A percentile compares a stretch with the other conserved stretches of the same genome.
Conservation (phyloP, 2,113 vertebrate species). For the Cygnus buccinator region DNA sequence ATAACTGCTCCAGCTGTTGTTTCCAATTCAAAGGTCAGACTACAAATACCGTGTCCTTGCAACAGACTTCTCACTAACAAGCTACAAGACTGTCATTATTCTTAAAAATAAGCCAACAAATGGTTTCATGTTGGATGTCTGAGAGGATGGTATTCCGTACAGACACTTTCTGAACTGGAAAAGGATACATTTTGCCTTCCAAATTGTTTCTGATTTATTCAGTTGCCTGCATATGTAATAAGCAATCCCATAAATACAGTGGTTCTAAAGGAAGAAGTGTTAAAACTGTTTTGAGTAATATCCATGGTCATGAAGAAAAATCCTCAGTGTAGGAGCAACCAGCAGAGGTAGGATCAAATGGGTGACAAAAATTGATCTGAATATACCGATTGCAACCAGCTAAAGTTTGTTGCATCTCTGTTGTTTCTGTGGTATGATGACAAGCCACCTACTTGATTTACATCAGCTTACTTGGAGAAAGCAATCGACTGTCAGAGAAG, state of each 20-base stretch:
- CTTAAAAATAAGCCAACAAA: conserved; percentile 1
- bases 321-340: not conserved
- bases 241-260: not conserved
- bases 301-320: not conserved
- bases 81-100: not conserved
- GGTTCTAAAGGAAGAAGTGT: not conserved
- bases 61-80: conserved; percentile 23
- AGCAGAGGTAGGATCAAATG: not conserved
- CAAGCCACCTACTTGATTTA: conserved; percentile 39
- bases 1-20: not conserved
- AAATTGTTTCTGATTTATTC: conserved; percentile 22
- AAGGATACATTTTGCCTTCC: not conserved
- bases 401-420: conserved; percentile 4
- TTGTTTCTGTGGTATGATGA: conserved; percentile 20
- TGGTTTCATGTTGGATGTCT: not conserved
- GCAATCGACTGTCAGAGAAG: conserved; percentile 31
- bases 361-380: conserved; percentile 15
- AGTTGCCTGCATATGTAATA: not conserved
- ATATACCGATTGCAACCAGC: conserved; percentile 19
- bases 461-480: conserved; percentile 38
- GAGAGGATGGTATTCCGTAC: not conserved
- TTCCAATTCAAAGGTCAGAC: conserved; percentile 51
- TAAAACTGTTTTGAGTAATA: not conserved
- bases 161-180: not conserved
- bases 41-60: conserved; percentile 33